These are phyloP conservation scores for Suillia variegata DNA, from an alignment of 2,888 invertebrate genomes.

Conservation along the genomic window DNA sequence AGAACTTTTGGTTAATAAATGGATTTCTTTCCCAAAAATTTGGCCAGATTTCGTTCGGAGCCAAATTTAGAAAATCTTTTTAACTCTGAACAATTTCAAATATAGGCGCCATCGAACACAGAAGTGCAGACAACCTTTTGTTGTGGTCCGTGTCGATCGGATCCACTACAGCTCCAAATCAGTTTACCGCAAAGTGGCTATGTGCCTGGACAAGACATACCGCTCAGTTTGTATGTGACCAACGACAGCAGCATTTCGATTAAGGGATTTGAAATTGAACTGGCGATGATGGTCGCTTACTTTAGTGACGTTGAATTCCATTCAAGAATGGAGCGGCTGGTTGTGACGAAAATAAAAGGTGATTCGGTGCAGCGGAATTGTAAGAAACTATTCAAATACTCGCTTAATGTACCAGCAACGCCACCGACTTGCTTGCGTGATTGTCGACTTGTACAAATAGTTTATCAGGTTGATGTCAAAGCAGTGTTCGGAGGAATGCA, in stretches of 20 bases:
- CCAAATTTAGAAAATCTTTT: too few relatives aligned
- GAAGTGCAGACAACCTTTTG: conserved; percentile 33
- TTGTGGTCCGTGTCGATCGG: conserved; percentile 37
- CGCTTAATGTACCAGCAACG: conserved; percentile 39
- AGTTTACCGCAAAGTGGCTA: conserved; percentile 41
- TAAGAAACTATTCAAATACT: conserved; percentile 31
- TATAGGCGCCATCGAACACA: too few relatives aligned
- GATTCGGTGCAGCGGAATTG: conserved; percentile 28
- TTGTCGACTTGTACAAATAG: conserved; percentile 37
- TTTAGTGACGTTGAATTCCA: conserved; percentile 29
- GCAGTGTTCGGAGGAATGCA: conserved; percentile 34
- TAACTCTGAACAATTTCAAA: too few relatives aligned
- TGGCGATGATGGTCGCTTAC: conserved; percentile 32
- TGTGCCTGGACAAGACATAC: conserved; percentile 42
- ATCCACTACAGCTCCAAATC: conserved; percentile 34
- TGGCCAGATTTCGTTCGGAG: too few relatives aligned
- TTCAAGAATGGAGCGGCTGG: conserved; percentile 28
- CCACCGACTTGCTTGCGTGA: conserved; percentile 38
- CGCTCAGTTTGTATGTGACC: conserved; percentile 60
- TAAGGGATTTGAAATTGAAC: conserved; percentile 31
- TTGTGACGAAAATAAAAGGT: conserved; percentile 31
- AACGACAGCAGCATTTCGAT: conserved; percentile 65
- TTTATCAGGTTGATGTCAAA: conserved; percentile 40
- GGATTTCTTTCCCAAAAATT: too few relatives aligned
- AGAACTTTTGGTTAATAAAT: conserved; percentile 7